These are phyloP conservation scores for Xiphorhynchus erythropygius DNA, from an alignment of 2,797 vertebrate genomes.

Conservation along the genomic window DNA sequence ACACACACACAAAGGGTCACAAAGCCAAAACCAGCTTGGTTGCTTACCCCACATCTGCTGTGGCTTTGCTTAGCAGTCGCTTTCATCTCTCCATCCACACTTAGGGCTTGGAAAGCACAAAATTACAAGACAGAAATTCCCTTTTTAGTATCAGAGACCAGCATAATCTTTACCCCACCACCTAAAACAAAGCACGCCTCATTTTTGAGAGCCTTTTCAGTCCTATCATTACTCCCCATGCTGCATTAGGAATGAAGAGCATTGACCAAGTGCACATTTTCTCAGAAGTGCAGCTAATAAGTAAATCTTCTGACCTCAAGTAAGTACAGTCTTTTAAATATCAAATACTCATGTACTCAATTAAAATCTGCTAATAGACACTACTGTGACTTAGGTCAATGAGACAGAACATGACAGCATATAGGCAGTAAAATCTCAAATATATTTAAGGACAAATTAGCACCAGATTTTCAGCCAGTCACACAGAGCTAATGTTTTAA, in stretches of 20 bases:
- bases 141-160: slow-evolving; percentile 10
- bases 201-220: not conserved
- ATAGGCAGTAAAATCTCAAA: not conserved
- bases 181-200: not conserved
- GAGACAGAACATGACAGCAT: not conserved
- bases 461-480: not conserved
- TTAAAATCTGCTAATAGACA: not conserved
- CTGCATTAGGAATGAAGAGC: not conserved
- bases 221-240: not conserved
- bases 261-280: not conserved
- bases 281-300: not conserved
- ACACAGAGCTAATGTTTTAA: not conserved
- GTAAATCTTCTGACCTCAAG: not conserved
- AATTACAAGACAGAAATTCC: slow-evolving; percentile 7
- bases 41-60: not conserved
- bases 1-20: not conserved
- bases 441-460: slow-evolving; percentile 17
- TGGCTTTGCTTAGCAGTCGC: not conserved
- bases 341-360: not conserved
- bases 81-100: not conserved
- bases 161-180: not conserved
- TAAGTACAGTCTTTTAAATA: not conserved
- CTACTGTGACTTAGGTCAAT: not conserved
- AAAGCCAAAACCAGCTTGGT: not conserved
- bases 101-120: not conserved